Base-by-base conservation (phyloP, 2,113 vertebrate genomes). In the Takifugu flavidus region DNA sequence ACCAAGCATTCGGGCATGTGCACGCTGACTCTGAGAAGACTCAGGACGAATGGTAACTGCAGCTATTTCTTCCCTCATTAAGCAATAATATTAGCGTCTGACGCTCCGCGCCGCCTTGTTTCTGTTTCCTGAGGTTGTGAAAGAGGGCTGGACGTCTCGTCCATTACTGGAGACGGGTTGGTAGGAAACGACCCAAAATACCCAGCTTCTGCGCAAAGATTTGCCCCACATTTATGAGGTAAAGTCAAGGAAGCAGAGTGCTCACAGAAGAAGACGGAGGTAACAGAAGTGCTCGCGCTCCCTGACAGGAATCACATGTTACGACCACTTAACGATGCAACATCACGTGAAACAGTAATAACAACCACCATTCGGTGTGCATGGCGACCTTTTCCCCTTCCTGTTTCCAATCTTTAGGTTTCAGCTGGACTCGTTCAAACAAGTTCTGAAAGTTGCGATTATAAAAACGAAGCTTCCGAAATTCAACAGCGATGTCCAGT, bases 21-120 rank as follows among this genome's bases (percentile, higher is more conserved):
- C 20, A 20, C 20, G 55, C 49, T 53, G 63, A 67, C 29, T 6
- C 29, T 31, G 67, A 66, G 69, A 77, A 65, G 60, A 71, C 72
- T 77, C 63, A 50, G 59, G 72, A 70, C 71, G 71, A 81, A 76
- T 55, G 57, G 66, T 79, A 80, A 82, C 78, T 77, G 70, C 69
- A 51, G 44, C 75, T 70, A 73, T 86, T 82, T 82, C 72, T 82
- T 82, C 66, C 74, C 80, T 82, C 75, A 75, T 88, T 88, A 83
- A 74, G 73, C 68, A 78, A 63, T 65, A 46, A 58, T 79, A 76
- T 77, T 77, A 83, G 52, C 54, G 80, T 65, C 70, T 71, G 80
- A 84, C 79, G 70, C 83, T 80, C 47, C 13, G 60, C 77, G 63
- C 66, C 67, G 65, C 72, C 76, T 71, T 78, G 34, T 39, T 2